Evolutionary conservation across 1,140 invertebrate genomes (phyloP), one percentile per base, ranked within the genome.

Genomic region (Drosophila sp.): DNA sequence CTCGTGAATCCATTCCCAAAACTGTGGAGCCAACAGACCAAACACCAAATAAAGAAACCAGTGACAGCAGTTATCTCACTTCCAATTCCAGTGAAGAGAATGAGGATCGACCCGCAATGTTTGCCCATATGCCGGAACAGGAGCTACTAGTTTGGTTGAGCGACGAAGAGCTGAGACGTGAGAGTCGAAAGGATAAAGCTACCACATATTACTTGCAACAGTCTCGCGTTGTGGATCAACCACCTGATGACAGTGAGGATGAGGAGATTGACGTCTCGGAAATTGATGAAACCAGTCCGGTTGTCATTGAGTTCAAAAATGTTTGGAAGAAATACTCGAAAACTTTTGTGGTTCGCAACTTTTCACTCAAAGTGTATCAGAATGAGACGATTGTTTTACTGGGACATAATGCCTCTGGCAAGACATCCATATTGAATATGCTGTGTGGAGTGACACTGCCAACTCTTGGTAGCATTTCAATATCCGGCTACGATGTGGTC

Each of bases 341-440:
- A 0, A 8, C 0, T 0, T 72, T 43, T 43, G 82, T 72, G 9
- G 21, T 86, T 0, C 43, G 34, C 0, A 46, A 54, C 4, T 59
- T 86, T 27, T 63, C 66, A 2, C 25, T 86, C 0, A 56, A 38
- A 5, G 71, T 86, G 2, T 62, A 70, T 14, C 4, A 53, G 3
- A 72, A 76, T 8, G 82, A 86, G 11, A 14, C 80, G 4, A 29
- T 87, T 0, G 82, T 64, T 0, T 36, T 86, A 0, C 43, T 87
- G 4, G 82, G 82, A 0, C 63, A 70, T 8, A 86, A 86, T 46
- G 32, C 71, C 0, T 69, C 78, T 0, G 82, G 82, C 1, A 86
- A 86, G 18, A 53, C 56, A 0, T 65, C 82, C 0, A 25, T 86
- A 0, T 21, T 86, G 1, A 56, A 64, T 9, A 78, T 86, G 74